phyloP scores from a whole-genome alignment of 2,113 vertebrate genomes.

The Pipa parva region DNA sequence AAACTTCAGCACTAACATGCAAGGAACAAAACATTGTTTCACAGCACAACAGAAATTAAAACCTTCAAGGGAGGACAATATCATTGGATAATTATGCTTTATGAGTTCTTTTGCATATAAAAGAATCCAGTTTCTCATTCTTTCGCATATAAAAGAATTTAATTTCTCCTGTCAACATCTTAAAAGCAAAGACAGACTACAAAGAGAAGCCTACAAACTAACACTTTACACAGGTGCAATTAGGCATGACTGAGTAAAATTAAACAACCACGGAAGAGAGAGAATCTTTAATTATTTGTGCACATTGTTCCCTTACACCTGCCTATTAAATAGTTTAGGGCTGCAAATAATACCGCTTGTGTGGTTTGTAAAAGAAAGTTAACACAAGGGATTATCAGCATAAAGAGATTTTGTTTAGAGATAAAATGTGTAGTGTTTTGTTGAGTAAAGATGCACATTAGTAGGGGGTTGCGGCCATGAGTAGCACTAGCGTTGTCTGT shows the following conservation, averaged over 20 bases:
- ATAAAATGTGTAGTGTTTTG: too few species aligned
- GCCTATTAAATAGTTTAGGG: not conserved
- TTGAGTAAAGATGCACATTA: too few species aligned
- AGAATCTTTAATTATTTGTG: slow-evolving; percentile 1
- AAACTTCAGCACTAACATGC: slow-evolving; percentile 1
- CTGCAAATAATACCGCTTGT: not conserved
- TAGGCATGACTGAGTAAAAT: slow-evolving; percentile 12
- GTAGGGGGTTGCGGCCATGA: too few species aligned
- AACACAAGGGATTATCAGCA: too few species aligned
- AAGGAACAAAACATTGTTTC: slow-evolving; percentile 24
- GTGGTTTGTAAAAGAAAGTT: not conserved
- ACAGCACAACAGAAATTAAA: slow-evolving; percentile 9
- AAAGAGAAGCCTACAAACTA: slow-evolving; percentile 13
- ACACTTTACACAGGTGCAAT: slow-evolving; percentile 15
- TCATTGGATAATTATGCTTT: slow-evolving; percentile 30
- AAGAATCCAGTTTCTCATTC: slow-evolving; percentile 13
- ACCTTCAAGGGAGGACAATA: slow-evolving; percentile 16
- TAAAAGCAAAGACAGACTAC: not conserved
- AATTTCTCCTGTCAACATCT: slow-evolving; percentile 7
- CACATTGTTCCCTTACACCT: slow-evolving; percentile 5
- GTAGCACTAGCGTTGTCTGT: too few species aligned
- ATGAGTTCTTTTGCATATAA: slow-evolving; percentile 36
- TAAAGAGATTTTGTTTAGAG: too few species aligned
- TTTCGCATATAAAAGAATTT: slow-evolving; percentile 33
- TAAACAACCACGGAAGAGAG: not conserved